Conservation (phyloP, 2,797 vertebrate species). For the Bradypodion pumilum region DNA sequence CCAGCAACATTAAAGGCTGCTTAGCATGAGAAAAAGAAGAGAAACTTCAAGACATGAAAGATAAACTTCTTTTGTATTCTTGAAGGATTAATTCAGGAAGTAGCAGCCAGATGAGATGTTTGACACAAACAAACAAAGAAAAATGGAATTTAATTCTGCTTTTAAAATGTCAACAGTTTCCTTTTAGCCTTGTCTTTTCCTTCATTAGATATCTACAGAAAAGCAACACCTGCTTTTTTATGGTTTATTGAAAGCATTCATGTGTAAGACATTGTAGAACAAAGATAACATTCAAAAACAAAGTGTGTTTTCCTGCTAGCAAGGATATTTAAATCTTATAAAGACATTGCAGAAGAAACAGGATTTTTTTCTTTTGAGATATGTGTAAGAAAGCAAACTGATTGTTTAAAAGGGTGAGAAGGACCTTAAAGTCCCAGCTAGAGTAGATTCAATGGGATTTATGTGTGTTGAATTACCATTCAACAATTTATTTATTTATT, state of each 20-base stretch:
- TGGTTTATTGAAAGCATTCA: conserved; percentile 20
- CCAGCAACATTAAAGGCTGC: neutral
- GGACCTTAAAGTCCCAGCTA: neutral
- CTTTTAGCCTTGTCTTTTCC: conserved; percentile 21
- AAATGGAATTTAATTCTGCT: conserved; percentile 13
- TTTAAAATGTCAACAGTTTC: conserved; percentile 23
- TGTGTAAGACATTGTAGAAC: conserved; percentile 27
- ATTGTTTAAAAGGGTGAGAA: neutral
- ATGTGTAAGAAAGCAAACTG: neutral
- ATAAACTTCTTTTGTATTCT: conserved; percentile 3
- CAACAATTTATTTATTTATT: too few relatives aligned
- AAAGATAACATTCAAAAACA: conserved; percentile 13
- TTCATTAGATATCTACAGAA: neutral
- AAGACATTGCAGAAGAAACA: conserved; percentile 7
- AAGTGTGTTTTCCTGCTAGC: conserved; percentile 12
- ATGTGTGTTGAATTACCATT: too few relatives aligned
- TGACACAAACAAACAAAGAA: conserved; percentile 16
- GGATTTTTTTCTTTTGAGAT: neutral
- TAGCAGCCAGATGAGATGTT: conserved; percentile 33
- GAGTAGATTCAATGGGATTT: too few relatives aligned
- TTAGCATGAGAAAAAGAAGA: neutral
- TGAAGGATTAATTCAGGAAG: conserved; percentile 2
- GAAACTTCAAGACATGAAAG: conserved; percentile 22
- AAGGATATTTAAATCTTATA: conserved; percentile 29
- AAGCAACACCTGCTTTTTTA: conserved; percentile 32